Evolutionary conservation across 2,888 invertebrate genomes (phyloP).

Genomic region (Scaptodrosophila latifasciaeformis): DNA sequence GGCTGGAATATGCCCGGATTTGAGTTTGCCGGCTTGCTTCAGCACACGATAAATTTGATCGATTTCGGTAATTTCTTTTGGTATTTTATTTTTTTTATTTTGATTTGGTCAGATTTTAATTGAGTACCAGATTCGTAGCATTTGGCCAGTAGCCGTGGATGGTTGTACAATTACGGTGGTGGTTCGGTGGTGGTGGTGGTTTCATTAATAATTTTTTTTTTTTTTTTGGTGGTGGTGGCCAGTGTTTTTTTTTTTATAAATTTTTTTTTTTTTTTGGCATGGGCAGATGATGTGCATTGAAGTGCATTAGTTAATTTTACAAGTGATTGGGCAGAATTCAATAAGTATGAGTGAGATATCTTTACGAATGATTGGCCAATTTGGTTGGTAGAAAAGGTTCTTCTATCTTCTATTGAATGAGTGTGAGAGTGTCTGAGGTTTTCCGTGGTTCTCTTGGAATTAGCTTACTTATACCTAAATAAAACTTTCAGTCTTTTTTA

Average conservation of each 20-base stretch:
- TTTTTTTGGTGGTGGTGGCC: constrained; percentile 13
- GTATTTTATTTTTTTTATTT: constrained; percentile 5
- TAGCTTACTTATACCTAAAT: no score
- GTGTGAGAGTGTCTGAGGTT: no score
- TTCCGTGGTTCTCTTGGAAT: no score
- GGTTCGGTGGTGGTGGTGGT: constrained; percentile 23
- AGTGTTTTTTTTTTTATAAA: constrained; percentile 26
- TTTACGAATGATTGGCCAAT: no score
- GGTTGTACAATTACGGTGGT: constrained; percentile 16
- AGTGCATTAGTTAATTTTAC: constrained; percentile 61
- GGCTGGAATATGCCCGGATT: constrained; percentile 79
- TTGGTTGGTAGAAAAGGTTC: constrained; percentile 11
- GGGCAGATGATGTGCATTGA: constrained; percentile 51
- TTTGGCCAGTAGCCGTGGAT: constrained; percentile 39
- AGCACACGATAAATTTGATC: constrained; percentile 96
- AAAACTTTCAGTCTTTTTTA: no score
- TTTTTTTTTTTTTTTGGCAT: constrained; percentile 9
- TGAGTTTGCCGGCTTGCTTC: constrained; percentile 90
- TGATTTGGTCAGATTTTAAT: constrained; percentile 8
- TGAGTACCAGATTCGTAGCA: constrained; percentile 31
- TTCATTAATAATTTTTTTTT: constrained; percentile 28
- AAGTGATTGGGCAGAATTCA: constrained; percentile 35
- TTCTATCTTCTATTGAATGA: not conserved
- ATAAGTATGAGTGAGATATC: constrained; percentile 11
- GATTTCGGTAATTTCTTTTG: constrained; percentile 79